Base-by-base conservation (phyloP, 2,888 invertebrate species). In the Gastrophysa polygoni region DNA sequence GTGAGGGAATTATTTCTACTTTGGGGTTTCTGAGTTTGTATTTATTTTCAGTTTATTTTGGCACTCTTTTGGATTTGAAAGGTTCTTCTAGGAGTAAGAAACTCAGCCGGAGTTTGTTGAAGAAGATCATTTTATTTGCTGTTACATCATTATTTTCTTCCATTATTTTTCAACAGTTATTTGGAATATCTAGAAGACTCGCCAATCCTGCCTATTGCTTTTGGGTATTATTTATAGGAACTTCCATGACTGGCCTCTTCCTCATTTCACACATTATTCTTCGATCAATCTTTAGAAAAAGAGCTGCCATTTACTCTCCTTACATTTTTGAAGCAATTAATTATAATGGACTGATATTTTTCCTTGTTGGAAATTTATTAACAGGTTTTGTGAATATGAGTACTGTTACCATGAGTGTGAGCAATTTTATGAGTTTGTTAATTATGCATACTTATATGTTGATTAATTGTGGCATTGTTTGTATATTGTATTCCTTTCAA, bases 1-100 rank as follows among this genome's bases (percentile, higher is more conserved):
- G 93, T 60, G 98, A 99, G 83, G 98, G 98, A 0, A 82, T 98
- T 38, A 87, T 88, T 18, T 96, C 98, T 0, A 84, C 90, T 34
- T 82, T 91, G 0, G 98, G 98, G 1, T 98, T 94, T 79, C 82
- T 95, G 0, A 87, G 91, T 0, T 82, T 98, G 4, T 96, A 95
- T 80, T 83, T 96, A 60, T 85, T 90, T 67, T 90, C 91, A 21
- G 87, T 89, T 57, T 85, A 87, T 71, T 77, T 91, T 56, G 90
- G 89, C 43, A 80, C 82, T 67, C 76, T 86, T 55, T 76, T 90
- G 28, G 79, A 78, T 24, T 77, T 83, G 67, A 78, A 65, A 78
- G 75, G 56, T n/a, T n/a, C n/a, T n/a, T n/a, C n/a, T n/a, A n/a
- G n/a, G n/a, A n/a, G n/a, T n/a, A n/a, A 38, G 4, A 38, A 38